Percentiles rank a stretch among this genome's conserved stretches.
These are phyloP conservation scores for Daktulosphaira vitifoliae DNA, from an alignment of 1,140 invertebrate genomes.

Conservation along the genomic window DNA sequence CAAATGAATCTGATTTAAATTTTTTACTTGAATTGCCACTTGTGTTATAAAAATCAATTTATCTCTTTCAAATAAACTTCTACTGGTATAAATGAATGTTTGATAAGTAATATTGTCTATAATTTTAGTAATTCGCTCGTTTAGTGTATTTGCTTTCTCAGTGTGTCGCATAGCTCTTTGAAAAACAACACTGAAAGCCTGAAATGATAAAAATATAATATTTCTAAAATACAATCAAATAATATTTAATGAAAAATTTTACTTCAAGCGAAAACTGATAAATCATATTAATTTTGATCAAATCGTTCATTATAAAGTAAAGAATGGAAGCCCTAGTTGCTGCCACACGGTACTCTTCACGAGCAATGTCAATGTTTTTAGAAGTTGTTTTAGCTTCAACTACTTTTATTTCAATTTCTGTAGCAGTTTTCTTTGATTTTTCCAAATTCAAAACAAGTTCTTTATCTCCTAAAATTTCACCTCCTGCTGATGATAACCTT, in stretches of 20 bases:
- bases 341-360: conserved; percentile 79
- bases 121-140: conserved; percentile 64
- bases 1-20: too few relatives aligned
- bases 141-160: conserved; percentile 56
- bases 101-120: conserved; percentile 82
- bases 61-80: conserved; percentile 86
- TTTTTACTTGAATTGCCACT: conserved; percentile 67
- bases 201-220: conserved; percentile 20
- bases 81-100: conserved; percentile 78
- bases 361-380: conserved; percentile 77
- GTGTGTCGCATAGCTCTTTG: conserved; percentile 72
- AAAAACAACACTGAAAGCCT: conserved; percentile 87
- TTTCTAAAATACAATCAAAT: neutral
- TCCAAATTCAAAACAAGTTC: conserved; percentile 87
- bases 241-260: conserved; percentile 30
- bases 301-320: conserved; percentile 90
- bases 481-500: conserved; percentile 76
- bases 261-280: conserved; percentile 93
- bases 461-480: conserved; percentile 82
- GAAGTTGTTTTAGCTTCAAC: conserved; percentile 76
- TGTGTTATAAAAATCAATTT: conserved; percentile 86
- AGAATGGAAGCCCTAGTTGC: conserved; percentile 78
- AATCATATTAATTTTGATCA: conserved; percentile 88
- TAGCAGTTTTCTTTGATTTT: conserved; percentile 84
- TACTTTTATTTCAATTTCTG: conserved; percentile 79